These are phyloP conservation scores for Trichogramma pretiosum DNA, from an alignment of 1,140 invertebrate genomes.

Conservation along the genomic window DNA sequence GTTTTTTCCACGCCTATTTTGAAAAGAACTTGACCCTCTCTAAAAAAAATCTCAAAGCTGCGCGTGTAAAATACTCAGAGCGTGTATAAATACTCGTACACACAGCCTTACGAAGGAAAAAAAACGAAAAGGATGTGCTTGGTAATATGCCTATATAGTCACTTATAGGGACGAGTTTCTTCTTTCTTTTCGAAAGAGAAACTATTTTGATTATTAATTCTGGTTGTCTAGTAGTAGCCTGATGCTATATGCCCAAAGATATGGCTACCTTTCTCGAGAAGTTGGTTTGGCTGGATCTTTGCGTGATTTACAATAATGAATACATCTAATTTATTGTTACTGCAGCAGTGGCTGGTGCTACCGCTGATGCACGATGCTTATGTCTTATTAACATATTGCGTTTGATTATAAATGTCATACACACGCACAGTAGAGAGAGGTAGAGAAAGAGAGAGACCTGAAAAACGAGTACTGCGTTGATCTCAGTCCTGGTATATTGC, in stretches of 20 bases:
- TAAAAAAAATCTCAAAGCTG: no score
- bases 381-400: constrained; percentile 19
- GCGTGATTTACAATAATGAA: constrained; percentile 18
- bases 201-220: no score
- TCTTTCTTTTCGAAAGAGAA: no score
- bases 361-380: not conserved
- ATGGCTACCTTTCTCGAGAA: no score
- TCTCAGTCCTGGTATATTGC: constrained; percentile 4
- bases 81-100: no score
- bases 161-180: constrained; percentile 9
- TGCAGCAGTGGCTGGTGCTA: not conserved
- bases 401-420: constrained; percentile 11
- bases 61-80: no score
- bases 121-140: constrained; percentile 8
- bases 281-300: constrained; percentile 14
- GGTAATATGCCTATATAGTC: not conserved
- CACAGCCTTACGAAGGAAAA: no score
- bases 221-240: no score
- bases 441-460: constrained; percentile 6
- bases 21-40: no score
- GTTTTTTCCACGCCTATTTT: no score
- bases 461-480: constrained; percentile 13
- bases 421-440: not conserved
- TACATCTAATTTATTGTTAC: constrained; percentile 11
- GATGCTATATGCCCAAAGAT: no score